Conservation (phyloP, 2,797 vertebrate species). For the Oceanodroma leucorhoa region DNA sequence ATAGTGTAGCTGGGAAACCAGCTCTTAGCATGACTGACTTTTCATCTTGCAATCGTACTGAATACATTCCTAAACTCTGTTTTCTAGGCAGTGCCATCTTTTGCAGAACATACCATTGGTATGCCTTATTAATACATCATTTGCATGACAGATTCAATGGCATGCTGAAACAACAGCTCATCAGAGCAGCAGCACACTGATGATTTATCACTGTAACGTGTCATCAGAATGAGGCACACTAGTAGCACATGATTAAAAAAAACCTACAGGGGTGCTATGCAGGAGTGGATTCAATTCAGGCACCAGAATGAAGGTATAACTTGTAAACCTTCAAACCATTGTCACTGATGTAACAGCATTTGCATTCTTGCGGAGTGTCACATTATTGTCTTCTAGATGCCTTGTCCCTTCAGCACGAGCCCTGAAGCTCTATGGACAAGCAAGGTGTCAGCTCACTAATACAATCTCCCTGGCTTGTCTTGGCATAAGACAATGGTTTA, state of each 20-base stretch:
- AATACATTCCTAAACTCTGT: slow-evolving; percentile 57
- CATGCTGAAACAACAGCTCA: slow-evolving; percentile 59
- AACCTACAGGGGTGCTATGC: neutral
- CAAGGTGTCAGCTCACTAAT: neutral
- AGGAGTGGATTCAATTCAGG: slow-evolving; percentile 16
- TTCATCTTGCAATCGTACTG: slow-evolving; percentile 45
- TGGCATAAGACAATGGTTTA: neutral
- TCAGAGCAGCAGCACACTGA: slow-evolving; percentile 12
- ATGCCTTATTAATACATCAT: slow-evolving; percentile 62
- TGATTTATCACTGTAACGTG: slow-evolving; percentile 59
- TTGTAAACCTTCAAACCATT: neutral
- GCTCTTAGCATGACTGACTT: slow-evolving; percentile 11
- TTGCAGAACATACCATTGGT: slow-evolving; percentile 2
- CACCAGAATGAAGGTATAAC: neutral
- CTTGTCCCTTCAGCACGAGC: neutral
- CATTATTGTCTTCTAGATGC: neutral
- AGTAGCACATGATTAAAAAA: slow-evolving; percentile 45
- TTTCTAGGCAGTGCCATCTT: slow-evolving; percentile 45
- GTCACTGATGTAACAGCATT: neutral
- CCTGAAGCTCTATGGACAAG: neutral
- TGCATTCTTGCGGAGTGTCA: neutral
- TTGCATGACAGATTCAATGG: slow-evolving; percentile 52
- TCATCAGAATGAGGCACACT: slow-evolving; percentile 29
- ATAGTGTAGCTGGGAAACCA: neutral
- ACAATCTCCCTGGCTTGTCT: neutral